Base-by-base conservation (phyloP, 2,888 invertebrate genomes). In the Cremastobaeus sp. region DNA sequence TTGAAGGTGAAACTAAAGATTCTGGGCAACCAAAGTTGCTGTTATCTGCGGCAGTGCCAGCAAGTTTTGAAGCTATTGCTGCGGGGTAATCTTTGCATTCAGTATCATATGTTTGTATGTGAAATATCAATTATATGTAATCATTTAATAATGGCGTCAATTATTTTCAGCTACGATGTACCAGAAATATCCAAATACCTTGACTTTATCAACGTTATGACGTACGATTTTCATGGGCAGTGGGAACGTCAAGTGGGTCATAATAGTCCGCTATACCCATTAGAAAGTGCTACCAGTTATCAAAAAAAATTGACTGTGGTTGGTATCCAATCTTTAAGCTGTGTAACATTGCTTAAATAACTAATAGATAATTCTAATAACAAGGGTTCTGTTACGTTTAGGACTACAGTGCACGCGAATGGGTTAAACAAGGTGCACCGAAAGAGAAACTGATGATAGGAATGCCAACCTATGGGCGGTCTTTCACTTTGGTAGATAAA, bases 161-260 rank as follows among this genome's bases (percentile, higher is more conserved):
- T 68, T 37, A 25, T 43, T 74, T 75, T 64, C 77, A 90, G 90
- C 3, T 97, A 97, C 81, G 97, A 97, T 81, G 96, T 97, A 0
- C 95, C 95, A 0, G 97, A 97, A 88, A 95, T 97, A 77, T 94
- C 96, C 2, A 97, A 97, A 89, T 97, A 96, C 85, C 90, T 97
- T 83, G 97, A 97, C 88, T 96, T 95, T 85, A 96, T 97, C 85
- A 97, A 96, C 86, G 94, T 97, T 6, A 96, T 97, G 96, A 96
- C 96, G 0, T 97, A 97, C 84, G 97, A 97, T 86, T 97, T 97
- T 91, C 96, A 96, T 84, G 97, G 97, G 0, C 96, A 96, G 85
- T 97, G 96, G 96, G 96, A 97, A 86, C 91, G 96, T 68, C 94
- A 95, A 76, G 96, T 97, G 1, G 96, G 96, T 3, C 97, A 97